Evolutionary conservation across 2,797 vertebrate genomes (phyloP).

Genomic region (Scomberomorus guttatus): DNA sequence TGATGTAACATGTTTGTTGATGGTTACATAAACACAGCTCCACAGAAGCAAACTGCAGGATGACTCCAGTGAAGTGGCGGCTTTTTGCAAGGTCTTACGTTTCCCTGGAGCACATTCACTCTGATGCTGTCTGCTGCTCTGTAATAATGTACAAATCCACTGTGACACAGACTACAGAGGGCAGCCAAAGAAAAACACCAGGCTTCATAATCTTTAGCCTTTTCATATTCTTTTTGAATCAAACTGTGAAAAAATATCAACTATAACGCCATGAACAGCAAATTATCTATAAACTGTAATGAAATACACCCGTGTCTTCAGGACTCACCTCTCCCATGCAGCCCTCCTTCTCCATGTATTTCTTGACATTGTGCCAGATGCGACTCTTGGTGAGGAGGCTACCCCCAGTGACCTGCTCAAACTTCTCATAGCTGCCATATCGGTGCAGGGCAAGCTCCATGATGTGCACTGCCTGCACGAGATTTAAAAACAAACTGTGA

Average conservation of each 20-base stretch:
- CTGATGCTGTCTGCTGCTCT: constrained; percentile 10
- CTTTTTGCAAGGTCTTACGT: constrained; percentile 30
- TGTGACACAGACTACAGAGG: constrained; percentile 19
- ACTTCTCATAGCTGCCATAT: constrained; percentile 94
- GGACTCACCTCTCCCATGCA: constrained; percentile 92
- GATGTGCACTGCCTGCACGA: constrained; percentile 90
- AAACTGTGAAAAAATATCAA: not conserved
- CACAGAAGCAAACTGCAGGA: constrained; percentile 13
- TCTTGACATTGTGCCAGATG: constrained; percentile 91
- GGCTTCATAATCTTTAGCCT: not conserved
- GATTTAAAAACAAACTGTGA: not conserved
- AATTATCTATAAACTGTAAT: not conserved
- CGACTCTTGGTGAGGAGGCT: constrained; percentile 90
- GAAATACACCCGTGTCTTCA: not conserved
- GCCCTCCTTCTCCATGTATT: constrained; percentile 96
- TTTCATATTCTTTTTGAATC: not conserved
- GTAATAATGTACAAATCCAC: constrained; percentile 16
- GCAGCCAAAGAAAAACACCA: constrained; percentile 1
- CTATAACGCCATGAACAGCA: not conserved
- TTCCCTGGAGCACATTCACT: constrained; percentile 30
- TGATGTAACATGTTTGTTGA: constrained; percentile 55
- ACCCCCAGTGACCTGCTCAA: constrained; percentile 93
- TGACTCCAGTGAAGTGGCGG: constrained; percentile 16
- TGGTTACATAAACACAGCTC: constrained; percentile 53
- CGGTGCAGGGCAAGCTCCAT: constrained; percentile 92